A percentile compares a stretch with the other conserved stretches of the same genome.
Conservation (phyloP, 2,888 invertebrate species). For the Caenorhabditis sp. region DNA sequence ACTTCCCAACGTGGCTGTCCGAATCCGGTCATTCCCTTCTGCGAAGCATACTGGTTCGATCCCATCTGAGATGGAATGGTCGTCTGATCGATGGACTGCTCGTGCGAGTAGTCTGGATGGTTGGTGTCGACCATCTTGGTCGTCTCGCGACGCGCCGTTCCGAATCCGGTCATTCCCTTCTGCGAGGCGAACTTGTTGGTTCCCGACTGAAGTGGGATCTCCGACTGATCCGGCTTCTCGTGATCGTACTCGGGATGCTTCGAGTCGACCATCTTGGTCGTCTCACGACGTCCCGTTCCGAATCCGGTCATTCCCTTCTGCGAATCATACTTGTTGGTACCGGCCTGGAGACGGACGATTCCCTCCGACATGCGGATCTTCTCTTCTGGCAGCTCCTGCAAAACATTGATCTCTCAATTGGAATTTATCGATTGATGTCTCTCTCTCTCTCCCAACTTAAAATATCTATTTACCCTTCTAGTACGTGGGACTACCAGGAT, state of each 20-base stretch:
- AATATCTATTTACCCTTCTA: no score
- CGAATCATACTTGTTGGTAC: slow-evolving; percentile 83
- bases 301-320: slow-evolving; percentile 83
- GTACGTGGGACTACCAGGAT: no score
- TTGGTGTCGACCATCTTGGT: slow-evolving; percentile 81
- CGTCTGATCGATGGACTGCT: slow-evolving; percentile 80
- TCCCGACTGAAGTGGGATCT: slow-evolving; percentile 83
- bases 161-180: slow-evolving; percentile 83
- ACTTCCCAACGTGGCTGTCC: slow-evolving; percentile 83
- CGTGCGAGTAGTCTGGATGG: slow-evolving; percentile 83
- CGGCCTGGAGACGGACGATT: slow-evolving; percentile 83
- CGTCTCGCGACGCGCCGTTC: slow-evolving; percentile 83
- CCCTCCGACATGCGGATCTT: slow-evolving; percentile 83
- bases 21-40: slow-evolving; percentile 83
- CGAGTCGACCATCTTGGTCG: slow-evolving; percentile 82
- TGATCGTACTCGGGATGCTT: slow-evolving; percentile 83
- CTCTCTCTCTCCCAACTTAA: no score
- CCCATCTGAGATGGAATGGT: slow-evolving; percentile 82
- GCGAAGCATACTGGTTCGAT: slow-evolving; percentile 82
- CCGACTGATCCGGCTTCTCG: slow-evolving; percentile 82
- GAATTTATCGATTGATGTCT: no score
- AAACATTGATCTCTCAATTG: slow-evolving; percentile 1
- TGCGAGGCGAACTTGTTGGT: slow-evolving; percentile 82
- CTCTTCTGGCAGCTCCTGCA: slow-evolving; percentile 83
- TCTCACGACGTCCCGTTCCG: slow-evolving; percentile 83